Evolutionary conservation across 2,113 vertebrate genomes (phyloP).

Genomic region (Amphiprion percula): DNA sequence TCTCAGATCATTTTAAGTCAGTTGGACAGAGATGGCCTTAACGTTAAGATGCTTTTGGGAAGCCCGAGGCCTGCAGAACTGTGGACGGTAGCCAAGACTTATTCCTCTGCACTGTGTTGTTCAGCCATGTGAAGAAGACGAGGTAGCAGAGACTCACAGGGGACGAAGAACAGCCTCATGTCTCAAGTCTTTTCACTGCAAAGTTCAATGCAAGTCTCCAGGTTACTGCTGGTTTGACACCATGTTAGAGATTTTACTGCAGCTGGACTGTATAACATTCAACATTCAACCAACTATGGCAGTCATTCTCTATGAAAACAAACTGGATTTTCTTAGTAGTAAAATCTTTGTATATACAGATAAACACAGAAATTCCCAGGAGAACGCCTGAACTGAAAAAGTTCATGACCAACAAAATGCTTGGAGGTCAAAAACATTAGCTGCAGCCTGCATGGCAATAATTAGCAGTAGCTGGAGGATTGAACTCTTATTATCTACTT

Average conservation of each 20-base stretch:
- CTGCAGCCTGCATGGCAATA: background rate
- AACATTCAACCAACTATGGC: background rate
- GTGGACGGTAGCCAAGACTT: conserved; percentile 31
- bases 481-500: background rate
- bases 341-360: background rate
- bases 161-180: conserved; percentile 2
- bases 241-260: background rate
- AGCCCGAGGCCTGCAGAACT: conserved; percentile 52
- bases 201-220: background rate
- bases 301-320: background rate
- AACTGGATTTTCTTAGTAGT: background rate
- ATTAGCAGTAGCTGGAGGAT: background rate
- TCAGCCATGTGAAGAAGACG: background rate
- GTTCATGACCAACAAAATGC: background rate
- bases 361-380: background rate
- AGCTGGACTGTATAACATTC: background rate
- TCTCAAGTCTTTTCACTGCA: background rate
- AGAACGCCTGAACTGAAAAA: background rate
- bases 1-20: conserved; percentile 69
- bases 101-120: conserved; percentile 15
- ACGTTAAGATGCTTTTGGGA: conserved; percentile 62
- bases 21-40: conserved; percentile 57
- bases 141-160: conserved; percentile 1
- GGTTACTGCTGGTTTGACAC: background rate
- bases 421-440: background rate